Conservation (phyloP, 2,888 invertebrate species). For the Acleris emargana region DNA sequence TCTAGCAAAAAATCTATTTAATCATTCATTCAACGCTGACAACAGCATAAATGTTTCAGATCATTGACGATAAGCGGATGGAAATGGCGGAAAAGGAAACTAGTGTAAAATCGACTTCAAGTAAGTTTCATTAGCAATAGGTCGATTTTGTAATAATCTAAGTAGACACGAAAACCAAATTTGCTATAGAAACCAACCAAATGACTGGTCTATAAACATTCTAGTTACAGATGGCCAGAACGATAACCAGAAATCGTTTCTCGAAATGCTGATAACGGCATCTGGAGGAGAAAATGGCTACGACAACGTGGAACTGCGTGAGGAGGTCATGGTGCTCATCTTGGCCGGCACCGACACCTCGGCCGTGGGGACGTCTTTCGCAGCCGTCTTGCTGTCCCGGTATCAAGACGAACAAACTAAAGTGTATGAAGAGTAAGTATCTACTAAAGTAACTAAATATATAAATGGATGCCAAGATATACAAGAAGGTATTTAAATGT, state of each 20-base stretch:
- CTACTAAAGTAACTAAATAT: no score
- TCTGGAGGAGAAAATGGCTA: neutral
- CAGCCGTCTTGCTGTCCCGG: neutral
- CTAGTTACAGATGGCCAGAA: neutral
- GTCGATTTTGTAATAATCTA: no score
- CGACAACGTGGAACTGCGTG: neutral
- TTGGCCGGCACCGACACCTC: neutral
- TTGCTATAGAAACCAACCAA: no score
- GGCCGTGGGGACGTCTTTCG: neutral
- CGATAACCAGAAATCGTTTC: neutral
- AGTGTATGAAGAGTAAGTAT: neutral
- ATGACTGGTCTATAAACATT: neutral
- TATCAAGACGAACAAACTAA: neutral
- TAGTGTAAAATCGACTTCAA: neutral
- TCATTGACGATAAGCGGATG: neutral
- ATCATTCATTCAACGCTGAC: neutral
- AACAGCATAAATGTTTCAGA: neutral
- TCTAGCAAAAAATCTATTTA: no score
- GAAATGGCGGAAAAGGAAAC: neutral
- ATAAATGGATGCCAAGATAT: no score
- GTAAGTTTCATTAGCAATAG: neutral
- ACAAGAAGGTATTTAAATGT: no score
- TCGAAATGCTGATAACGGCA: conserved; percentile 1
- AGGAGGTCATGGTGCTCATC: neutral
- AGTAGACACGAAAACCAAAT: no score